These are phyloP conservation scores for Glaucopsyche alexis DNA, from an alignment of 2,888 invertebrate genomes.

Conservation along the genomic window DNA sequence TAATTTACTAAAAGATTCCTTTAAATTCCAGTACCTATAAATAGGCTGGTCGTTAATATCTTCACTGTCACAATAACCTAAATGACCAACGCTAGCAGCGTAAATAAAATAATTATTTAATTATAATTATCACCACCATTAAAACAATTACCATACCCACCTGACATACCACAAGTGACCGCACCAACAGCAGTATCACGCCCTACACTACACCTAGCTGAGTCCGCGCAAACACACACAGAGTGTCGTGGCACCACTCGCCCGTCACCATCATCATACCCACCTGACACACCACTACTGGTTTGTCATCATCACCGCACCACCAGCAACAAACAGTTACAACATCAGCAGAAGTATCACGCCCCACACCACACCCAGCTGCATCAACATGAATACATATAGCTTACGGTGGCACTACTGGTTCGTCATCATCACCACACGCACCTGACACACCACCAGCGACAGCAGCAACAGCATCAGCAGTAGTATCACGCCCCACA, in stretches of 20 bases:
- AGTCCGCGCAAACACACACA: constrained; percentile 87
- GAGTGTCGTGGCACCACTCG: constrained; percentile 88
- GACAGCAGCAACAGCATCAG: constrained; percentile 80
- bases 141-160: constrained; percentile 49
- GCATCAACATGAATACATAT: no score
- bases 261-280: constrained; percentile 52
- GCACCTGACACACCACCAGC: constrained; percentile 83
- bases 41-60: no score
- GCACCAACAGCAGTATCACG: constrained; percentile 76
- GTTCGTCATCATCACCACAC: constrained; percentile 19
- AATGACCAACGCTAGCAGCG: no score
- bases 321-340: background rate
- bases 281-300: no score
- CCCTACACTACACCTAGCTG: constrained; percentile 86
- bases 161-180: constrained; percentile 83
- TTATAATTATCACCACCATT: background rate
- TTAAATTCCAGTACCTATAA: no score
- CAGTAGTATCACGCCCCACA: constrained; percentile 82
- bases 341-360: background rate
- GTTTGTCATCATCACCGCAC: no score
- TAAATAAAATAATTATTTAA: no score
- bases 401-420: no score
- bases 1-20: no score
- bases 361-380: no score
- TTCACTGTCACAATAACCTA: no score